Evolutionary conservation across 2,113 vertebrate genomes (phyloP), one percentile per base, ranked within the genome.

Genomic region (Limnothrissa miodon): DNA sequence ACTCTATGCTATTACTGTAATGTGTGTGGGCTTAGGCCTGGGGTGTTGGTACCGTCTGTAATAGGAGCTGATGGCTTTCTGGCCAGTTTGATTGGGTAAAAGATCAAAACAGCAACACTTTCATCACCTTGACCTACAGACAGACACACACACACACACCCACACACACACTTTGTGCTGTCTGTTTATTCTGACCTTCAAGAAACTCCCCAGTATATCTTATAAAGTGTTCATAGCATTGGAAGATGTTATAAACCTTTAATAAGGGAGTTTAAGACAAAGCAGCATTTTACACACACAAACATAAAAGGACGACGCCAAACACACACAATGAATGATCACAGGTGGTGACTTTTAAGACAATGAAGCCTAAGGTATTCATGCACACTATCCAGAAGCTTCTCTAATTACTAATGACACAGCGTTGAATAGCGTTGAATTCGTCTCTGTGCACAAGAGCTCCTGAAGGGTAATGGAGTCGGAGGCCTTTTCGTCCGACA

Each of bases 1-100:
- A 48, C 78, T 78, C 59, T 33, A 25, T 66, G 59, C 59, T 56
- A 56, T 83, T 80, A 39, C 78, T 78, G 85, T 80, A 46, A 83
- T 82, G 44, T 78, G 46, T 48, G 51, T 56, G 11, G 5, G 29
- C 51, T 56, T 21, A 56, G 51, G 7, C 51, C 19, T 23, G 10
- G 59, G 29, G 59, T 66, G 81, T 46, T 82, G 45, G 59, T 21
- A 17, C 78, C 78, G 39, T 80, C 45, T 39, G 48, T 59, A 80
- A 85, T 45, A n/a, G 15, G n/a, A 56, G 59, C 59, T 66, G 59
- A 66, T 25, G 59, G 59, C 25, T 29, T 66, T 66, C 19, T 23
- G 17, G 51, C 51, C 51, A 19, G 51, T 53, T 53, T 53, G 51
- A 17, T 53, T 53, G 51, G 51, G 19, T 17, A 51, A 17, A 21